Base-by-base conservation (phyloP, 2,888 invertebrate species). In the Aleiodes testaceus region DNA sequence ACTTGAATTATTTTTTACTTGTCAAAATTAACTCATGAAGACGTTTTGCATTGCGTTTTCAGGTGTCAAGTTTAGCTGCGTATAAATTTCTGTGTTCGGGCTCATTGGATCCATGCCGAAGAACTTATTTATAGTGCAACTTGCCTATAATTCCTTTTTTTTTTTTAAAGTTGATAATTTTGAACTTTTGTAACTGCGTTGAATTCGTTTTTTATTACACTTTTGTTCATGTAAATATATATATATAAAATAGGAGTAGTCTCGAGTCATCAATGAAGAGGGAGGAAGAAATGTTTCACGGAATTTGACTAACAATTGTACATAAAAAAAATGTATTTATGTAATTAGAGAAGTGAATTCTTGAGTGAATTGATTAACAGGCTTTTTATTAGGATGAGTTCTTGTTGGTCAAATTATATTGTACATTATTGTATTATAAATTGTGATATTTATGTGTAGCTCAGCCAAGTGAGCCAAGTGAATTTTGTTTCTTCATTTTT, bases 41-140 rank as follows among this genome's bases (percentile, higher is more conserved):
- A 55, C 55, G 20, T 69, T 64, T 55, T 77, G 66, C 72, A 69
- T 79, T 79, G 71, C 71, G 82, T 81, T 87, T 85, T 77, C 85
- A 88, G 88, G 88, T 81, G 91, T 94, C 80, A 94, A 95, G 88
- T 95, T 95, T 89, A 94, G 94, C 88, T 93, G 94, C 87, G 95
- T 95, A 76, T 94, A 90, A 89, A 81, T 63, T 47, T 16, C 6
- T 77, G 74, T 78, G 63, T 61, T 30, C 64, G 66, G 74, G 77
- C 77, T 77, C 78, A 79, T 78, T 81, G 81, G 80, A 81, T 79
- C 78, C 79, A 77, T 79, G 80, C 81, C 77, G 78, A 79, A 79
- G 81, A 84, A 83, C 83, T 84, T 82, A 82, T 85, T 82, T 85
- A 84, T 85, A 85, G 82, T 82, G 75, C 77, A 74, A 72, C 78